Evolutionary conservation across 1,140 invertebrate genomes (phyloP).

Genomic region (Caerostris extrusa): DNA sequence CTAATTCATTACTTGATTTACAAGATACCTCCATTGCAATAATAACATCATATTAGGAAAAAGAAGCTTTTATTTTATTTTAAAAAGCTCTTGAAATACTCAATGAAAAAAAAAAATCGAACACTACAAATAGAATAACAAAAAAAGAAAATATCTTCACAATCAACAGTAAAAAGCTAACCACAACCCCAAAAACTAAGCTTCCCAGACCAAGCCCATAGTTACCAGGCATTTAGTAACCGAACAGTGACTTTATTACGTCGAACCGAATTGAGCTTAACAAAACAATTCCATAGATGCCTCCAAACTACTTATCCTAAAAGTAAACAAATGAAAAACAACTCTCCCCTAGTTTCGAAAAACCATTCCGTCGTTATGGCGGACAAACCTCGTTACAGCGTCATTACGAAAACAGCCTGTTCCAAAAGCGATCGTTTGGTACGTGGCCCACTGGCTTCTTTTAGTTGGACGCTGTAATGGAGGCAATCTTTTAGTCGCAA

Average conservation of each 20-base stretch:
- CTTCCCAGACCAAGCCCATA: neutral
- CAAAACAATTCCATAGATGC: conserved; percentile 23
- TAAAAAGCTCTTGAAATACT: too few species aligned
- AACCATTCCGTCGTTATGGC: conserved; percentile 63
- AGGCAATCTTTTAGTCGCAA: conserved; percentile 73
- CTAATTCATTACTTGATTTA: too few species aligned
- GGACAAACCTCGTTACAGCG: conserved; percentile 74
- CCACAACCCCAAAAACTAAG: neutral
- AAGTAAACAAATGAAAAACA: conserved; percentile 66
- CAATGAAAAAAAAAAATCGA: too few species aligned
- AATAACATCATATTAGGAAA: too few species aligned
- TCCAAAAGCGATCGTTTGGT: conserved; percentile 54
- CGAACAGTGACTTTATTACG: conserved; percentile 37
- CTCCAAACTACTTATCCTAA: conserved; percentile 49
- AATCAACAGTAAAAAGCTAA: too few species aligned
- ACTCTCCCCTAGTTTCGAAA: conserved; percentile 34
- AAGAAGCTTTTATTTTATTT: too few species aligned
- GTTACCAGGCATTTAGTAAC: neutral
- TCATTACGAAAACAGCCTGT: conserved; percentile 73
- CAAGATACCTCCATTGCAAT: too few species aligned
- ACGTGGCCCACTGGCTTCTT: conserved; percentile 59
- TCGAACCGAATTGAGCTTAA: conserved; percentile 39
- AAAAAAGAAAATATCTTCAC: too few species aligned
- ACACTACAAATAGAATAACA: too few species aligned
- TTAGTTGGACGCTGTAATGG: conserved; percentile 45